Evolutionary conservation across 1,140 invertebrate species (phyloP), one percentile per base, ranked within the genome.

Genomic region (Procambarus clarkii): DNA sequence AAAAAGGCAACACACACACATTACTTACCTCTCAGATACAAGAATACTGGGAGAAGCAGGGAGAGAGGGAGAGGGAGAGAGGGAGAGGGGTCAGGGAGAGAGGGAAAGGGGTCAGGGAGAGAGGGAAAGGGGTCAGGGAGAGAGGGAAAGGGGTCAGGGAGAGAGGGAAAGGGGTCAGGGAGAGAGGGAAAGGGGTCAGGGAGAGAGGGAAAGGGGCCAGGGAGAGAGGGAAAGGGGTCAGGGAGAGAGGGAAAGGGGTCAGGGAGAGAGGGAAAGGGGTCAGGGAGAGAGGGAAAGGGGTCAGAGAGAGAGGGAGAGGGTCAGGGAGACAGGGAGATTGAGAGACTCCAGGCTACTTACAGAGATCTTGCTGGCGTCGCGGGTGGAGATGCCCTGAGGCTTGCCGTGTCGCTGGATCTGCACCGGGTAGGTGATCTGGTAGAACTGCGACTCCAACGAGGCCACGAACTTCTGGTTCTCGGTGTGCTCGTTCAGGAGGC

Each of bases 371-470:
- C 77, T 83, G 81, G 93, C 89, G 93, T 95, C 93, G 74, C 94
- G 80, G 34, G 94, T 94, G 45, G 94, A 98, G 94, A 98, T 98
- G 94, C 98, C 98, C 97, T 98, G 97, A 3, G 79, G 80, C 95
- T 98, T 98, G 95, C 98, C 97, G 96, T 98, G 97, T 95, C 98
- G 97, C 90, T 98, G 96, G 94, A 98, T 95, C 95, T 98, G 98
- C 93, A 98, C 97, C 88, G 98, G 98, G 95, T 98, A 98, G 93
- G 98, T 98, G 94, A 98, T 98, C 95, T 98, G 97, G 95, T 98
- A 98, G 94, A 97, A 98, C 94, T 98, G 97, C 79, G 96, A 96
- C 92, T 97, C 97, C 94, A 98, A 98, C 95, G 97, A 98, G 92
- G 96, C 96, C 93, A 98, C 97, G 95, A 98, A 95, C 94, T 98